phyloP scores from a whole-genome alignment of 2,113 vertebrate species.

The Nymphicus hollandicus region DNA sequence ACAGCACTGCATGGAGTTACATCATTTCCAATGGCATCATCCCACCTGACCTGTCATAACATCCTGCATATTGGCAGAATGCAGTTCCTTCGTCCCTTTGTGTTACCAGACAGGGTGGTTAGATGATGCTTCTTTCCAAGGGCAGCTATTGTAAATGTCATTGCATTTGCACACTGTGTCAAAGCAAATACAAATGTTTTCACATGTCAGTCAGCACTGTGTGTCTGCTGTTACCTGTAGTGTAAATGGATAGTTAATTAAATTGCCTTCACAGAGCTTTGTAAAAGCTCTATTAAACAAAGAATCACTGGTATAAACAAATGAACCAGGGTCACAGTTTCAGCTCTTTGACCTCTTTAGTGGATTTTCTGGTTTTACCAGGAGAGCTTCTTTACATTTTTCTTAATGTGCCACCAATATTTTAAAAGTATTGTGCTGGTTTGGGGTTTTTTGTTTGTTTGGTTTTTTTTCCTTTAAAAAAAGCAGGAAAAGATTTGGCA shows the following conservation, averaged over 20 bases:
- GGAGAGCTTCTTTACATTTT: neutral
- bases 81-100: neutral
- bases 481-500: neutral
- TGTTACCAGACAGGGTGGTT: neutral
- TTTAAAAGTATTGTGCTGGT: neutral
- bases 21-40: neutral
- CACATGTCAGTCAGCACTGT: neutral
- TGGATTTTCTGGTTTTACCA: neutral
- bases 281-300: constrained; percentile 48
- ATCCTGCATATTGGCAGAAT: neutral
- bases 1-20: neutral
- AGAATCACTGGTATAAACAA: constrained; percentile 25
- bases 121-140: neutral
- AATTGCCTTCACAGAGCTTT: neutral
- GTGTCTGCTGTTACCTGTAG: neutral
- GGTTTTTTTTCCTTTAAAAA: neutral
- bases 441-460: neutral
- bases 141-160: neutral
- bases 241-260: constrained; percentile 18
- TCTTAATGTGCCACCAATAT: neutral
- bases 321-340: neutral
- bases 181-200: neutral
- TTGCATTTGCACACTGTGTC: neutral
- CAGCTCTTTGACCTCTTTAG: neutral
- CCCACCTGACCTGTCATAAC: neutral